Conservation (phyloP, 2,113 vertebrate genomes). For the Pycnonotus jocosus region DNA sequence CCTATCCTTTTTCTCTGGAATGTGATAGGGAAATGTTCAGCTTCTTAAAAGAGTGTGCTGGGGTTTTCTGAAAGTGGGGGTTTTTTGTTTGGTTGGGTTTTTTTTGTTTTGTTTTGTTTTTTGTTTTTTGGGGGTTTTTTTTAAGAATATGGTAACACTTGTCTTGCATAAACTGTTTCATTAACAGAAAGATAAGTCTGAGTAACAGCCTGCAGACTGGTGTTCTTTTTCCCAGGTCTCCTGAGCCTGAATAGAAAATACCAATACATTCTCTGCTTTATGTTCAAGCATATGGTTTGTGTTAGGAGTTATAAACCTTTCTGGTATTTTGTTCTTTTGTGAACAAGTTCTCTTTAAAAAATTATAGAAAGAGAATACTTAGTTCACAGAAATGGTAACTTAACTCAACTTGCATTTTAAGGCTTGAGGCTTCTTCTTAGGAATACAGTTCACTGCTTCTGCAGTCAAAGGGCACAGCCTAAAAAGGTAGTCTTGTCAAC, state of each 20-base stretch:
- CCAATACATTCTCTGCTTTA: conserved; percentile 2
- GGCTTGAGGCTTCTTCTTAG: not conserved
- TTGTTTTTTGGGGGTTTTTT: not conserved
- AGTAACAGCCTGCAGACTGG: not conserved
- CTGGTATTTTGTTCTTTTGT: not conserved
- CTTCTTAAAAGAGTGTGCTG: not conserved
- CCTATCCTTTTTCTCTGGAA: conserved; percentile 8
- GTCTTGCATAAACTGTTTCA: conserved; percentile 57
- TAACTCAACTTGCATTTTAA: not conserved
- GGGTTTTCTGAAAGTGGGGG: not conserved
- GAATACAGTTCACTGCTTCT: not conserved
- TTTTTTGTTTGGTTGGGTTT: not conserved
- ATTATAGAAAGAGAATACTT: not conserved
- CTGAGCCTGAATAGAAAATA: conserved; percentile 15
- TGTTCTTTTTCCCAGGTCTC: not conserved
- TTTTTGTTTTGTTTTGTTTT: not conserved
- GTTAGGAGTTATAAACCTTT: conserved; percentile 1
- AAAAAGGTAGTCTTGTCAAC: not conserved
- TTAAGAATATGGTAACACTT: conserved; percentile 52
- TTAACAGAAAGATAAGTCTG: conserved; percentile 42
- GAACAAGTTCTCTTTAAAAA: not conserved
- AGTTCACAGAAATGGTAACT: not conserved
- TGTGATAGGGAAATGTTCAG: not conserved
- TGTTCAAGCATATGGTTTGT: conserved; percentile 33
- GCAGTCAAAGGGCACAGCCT: not conserved